Conservation (phyloP, 2,888 invertebrate genomes). For the Cyclophora albipunctata region DNA sequence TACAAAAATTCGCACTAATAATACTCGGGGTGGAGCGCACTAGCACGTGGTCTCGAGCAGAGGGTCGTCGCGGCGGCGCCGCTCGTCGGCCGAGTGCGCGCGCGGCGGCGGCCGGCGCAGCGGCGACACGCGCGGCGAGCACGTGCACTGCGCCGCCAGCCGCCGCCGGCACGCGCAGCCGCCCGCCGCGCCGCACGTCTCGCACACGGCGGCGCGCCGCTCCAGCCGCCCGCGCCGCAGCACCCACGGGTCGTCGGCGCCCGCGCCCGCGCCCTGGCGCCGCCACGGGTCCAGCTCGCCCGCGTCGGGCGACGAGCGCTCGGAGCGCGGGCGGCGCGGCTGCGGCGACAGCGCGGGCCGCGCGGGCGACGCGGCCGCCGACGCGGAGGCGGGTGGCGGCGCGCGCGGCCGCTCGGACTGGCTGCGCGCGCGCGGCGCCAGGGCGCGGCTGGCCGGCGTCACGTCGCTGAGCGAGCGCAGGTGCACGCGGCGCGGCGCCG, state of each 20-base stretch:
- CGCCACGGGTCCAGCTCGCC: slow-evolving; percentile 39
- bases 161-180: slow-evolving; percentile 17
- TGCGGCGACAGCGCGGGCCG: slow-evolving; percentile 32
- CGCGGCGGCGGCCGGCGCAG: slow-evolving; percentile 26
- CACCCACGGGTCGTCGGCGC: slow-evolving; percentile 24
- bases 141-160: slow-evolving; percentile 32
- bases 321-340: slow-evolving; percentile 31
- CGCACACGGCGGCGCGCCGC: slow-evolving; percentile 39
- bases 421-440: slow-evolving; percentile 52
- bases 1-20: slow-evolving; percentile 70
- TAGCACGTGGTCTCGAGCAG: slow-evolving; percentile 65
- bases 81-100: slow-evolving; percentile 30
- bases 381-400: slow-evolving; percentile 33
- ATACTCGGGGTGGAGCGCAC: slow-evolving; percentile 43
- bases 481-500: slow-evolving; percentile 63
- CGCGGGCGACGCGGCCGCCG: slow-evolving; percentile 28
- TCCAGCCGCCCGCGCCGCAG: slow-evolving; percentile 37
- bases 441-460: slow-evolving; percentile 55
- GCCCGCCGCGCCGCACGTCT: slow-evolving; percentile 35
- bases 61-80: slow-evolving; percentile 49
- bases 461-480: slow-evolving; percentile 67
- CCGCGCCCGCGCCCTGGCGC: slow-evolving; percentile 20
- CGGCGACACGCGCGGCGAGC: slow-evolving; percentile 32
- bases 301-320: slow-evolving; percentile 43
- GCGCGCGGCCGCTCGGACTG: slow-evolving; percentile 58